Percentiles rank a stretch among this genome's conserved stretches.
These are phyloP conservation scores for Drosophila miranda DNA, from an alignment of 1,140 invertebrate species.

Conservation along the genomic window DNA sequence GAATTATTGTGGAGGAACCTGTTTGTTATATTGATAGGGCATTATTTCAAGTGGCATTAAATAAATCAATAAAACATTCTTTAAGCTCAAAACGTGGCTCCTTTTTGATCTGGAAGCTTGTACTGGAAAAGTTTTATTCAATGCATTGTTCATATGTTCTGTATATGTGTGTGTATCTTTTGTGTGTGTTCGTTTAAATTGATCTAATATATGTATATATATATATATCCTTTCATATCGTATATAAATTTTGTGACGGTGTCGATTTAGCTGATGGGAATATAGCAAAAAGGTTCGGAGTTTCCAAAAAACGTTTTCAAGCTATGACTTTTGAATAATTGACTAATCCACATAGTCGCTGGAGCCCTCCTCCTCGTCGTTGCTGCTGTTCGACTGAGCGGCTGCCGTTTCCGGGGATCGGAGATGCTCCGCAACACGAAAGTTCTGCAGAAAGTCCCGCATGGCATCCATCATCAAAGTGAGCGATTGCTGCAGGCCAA, in stretches of 20 bases:
- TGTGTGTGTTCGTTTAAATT: slow-evolving; percentile 38
- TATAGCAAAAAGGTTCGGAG: slow-evolving; percentile 42
- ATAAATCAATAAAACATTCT: slow-evolving; percentile 77
- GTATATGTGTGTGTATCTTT: slow-evolving; percentile 4
- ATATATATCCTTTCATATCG: neutral
- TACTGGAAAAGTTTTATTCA: slow-evolving; percentile 58
- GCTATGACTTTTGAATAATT: slow-evolving; percentile 20
- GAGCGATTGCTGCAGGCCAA: slow-evolving; percentile 85
- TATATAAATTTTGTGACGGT: slow-evolving; percentile 58
- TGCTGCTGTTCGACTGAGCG: slow-evolving; percentile 77
- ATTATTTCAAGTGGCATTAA: slow-evolving; percentile 77
- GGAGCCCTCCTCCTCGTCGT: slow-evolving; percentile 83
- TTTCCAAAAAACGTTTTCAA: slow-evolving; percentile 9
- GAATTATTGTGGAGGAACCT: slow-evolving; percentile 75
- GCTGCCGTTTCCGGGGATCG: slow-evolving; percentile 82
- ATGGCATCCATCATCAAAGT: slow-evolving; percentile 88
- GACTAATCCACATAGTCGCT: slow-evolving; percentile 82
- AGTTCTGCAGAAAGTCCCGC: slow-evolving; percentile 88
- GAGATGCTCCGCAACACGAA: slow-evolving; percentile 83
- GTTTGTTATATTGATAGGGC: slow-evolving; percentile 79
- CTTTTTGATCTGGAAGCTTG: slow-evolving; percentile 57
- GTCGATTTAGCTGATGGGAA: slow-evolving; percentile 21
- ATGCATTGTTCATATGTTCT: slow-evolving; percentile 24
- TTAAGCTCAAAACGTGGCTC: slow-evolving; percentile 52
- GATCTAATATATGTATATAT: slow-evolving; percentile 20